Evolutionary conservation across 2,113 vertebrate species (phyloP), one percentile per base, ranked within the genome.

Genomic region (Pseudois nayaur): DNA sequence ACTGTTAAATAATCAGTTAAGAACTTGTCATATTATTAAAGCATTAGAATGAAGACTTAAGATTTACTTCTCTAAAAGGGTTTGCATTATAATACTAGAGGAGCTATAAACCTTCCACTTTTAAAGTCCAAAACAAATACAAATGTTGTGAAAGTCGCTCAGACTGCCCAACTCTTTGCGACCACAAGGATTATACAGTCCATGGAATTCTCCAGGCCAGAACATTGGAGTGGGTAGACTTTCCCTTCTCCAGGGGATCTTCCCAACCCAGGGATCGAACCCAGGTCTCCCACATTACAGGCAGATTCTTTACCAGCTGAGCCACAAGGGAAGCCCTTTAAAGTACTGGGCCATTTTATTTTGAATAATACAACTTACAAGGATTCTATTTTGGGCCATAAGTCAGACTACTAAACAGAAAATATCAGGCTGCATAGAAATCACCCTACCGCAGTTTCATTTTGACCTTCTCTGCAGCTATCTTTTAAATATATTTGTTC

Each of bases 391-490:
- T 96, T 78, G 79, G 87, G 94, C 55, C 54, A 36, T n/a, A 45
- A 62, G 36, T 96, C 94, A 92, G 76, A 62, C 36, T 59, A 74
- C 9, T 95, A 52, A 94, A 90, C 23, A 91, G 40, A 96, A 95
- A 89, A 59, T 79, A 96, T 60, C 82, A 87, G 92, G 43, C 89
- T 50, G 13, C 62, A 50, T 3, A 84, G 57, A 82, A 88, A 71
- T 71, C 90, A 81, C 64, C 67, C 85, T 64, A 55, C 62, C 12
- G 29, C 23, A 50, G 54, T 67, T 94, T 97, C 87, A 96, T 67
- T 96, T 93, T 95, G 96, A 98, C 85, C 92, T 96, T 23, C 67
- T 67, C 95, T 0, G 0, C 21, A 96, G 95, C 79, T 85, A 85
- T n/a, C 90, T 95, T 84, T 96, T 67, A 23, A 43, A 94, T 57